phyloP scores from a whole-genome alignment of 2,888 invertebrate genomes.

The Archips xylosteana region DNA sequence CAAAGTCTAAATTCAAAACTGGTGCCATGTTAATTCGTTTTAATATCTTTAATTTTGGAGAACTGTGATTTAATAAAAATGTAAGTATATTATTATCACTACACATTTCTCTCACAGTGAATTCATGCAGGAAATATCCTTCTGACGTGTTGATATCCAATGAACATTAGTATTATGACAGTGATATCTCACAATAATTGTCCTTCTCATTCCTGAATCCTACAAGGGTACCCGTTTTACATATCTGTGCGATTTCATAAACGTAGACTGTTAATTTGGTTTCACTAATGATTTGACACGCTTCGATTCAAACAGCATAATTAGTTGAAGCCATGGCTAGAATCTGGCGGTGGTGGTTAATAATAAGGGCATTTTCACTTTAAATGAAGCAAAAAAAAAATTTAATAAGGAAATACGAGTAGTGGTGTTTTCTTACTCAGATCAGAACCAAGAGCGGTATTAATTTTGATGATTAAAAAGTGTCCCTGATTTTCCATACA shows the following conservation, averaged over 20 bases:
- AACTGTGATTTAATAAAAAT: too few relatives aligned
- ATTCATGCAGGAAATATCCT: too few relatives aligned
- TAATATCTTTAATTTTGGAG: too few relatives aligned
- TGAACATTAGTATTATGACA: not conserved
- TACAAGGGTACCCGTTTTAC: not conserved
- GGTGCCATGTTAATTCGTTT: too few relatives aligned
- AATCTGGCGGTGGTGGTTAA: not conserved
- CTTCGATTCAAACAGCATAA: not conserved
- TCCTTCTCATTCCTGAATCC: not conserved
- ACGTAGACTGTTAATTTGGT: not conserved
- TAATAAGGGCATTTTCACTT: not conserved
- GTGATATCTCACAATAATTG: not conserved
- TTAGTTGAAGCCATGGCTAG: not conserved
- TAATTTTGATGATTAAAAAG: too few relatives aligned
- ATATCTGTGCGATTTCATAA: not conserved
- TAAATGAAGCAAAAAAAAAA: not conserved
- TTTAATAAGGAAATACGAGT: too few relatives aligned
- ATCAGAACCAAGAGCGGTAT: too few relatives aligned
- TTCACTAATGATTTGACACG: conserved; percentile 7
- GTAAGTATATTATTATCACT: too few relatives aligned
- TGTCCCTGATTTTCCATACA: too few relatives aligned
- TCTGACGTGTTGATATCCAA: not conserved
- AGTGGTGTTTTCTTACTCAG: too few relatives aligned
- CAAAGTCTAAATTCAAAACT: too few relatives aligned
- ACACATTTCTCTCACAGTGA: too few relatives aligned